Evolutionary conservation across 2,797 vertebrate genomes (phyloP), one percentile per base, ranked within the genome.

Genomic region (Argya squamiceps): DNA sequence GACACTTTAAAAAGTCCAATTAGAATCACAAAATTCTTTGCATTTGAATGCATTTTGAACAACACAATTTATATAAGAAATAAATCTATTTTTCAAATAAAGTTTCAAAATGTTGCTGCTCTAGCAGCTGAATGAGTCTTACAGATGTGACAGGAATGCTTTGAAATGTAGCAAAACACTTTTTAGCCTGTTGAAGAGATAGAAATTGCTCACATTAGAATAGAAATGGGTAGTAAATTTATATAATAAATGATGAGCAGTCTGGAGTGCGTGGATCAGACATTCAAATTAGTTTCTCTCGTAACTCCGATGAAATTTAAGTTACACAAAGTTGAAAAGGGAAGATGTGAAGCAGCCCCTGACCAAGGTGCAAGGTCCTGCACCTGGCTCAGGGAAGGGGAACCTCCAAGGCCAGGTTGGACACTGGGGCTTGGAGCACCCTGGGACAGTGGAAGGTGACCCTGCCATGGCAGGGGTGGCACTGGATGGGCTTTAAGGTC

Each of bases 141-240:
- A 64, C n/a, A 75, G 62, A 43, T 58, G 83, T 86, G 77, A 81
- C 80, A 73, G 60, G 63, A 81, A 64, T 73, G 46, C 68, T 91
- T 81, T 78, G 74, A 79, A 92, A 74, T 67, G 34, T 43, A 79
- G 47, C 52, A 65, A 84, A 92, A 67, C 0, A 15, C 78, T 53
- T 62, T 52, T 84, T 60, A 85, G 55, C 12, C 32, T 81, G 12
- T 36, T 64, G 58, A 88, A 65, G 67, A 86, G 43, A 44, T 84
- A 60, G 86, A 64, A 91, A 88, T 84, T 93, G 39, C 91, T 92
- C 82, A 36, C 73, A 53, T 88, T 84, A 71, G 34, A 83, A 62
- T 30, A 69, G 85, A 92, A 84, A 81, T 32, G 30, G 36, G 24
- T 75, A 64, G 71, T 80, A 71, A 68, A 81, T 84, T 50, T 80